These are phyloP conservation scores for Lagodon rhomboides DNA, from an alignment of 2,797 vertebrate genomes.

Conservation along the genomic window DNA sequence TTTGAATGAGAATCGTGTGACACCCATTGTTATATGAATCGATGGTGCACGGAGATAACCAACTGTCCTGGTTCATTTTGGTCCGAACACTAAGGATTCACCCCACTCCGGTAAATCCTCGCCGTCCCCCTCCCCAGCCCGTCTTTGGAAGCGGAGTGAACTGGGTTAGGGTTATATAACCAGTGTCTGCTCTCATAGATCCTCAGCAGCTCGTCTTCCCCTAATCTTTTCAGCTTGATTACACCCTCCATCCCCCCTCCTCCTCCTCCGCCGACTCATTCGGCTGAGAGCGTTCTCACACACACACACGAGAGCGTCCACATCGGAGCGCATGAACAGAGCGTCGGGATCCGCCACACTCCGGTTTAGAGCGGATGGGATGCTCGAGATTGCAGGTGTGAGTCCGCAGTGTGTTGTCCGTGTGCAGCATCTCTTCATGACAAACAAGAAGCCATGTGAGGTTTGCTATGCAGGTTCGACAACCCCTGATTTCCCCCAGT, in stretches of 20 bases:
- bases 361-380: constrained; percentile 79
- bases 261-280: constrained; percentile 69
- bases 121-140: constrained; percentile 44
- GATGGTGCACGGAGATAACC: constrained; percentile 20
- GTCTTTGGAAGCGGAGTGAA: constrained; percentile 68
- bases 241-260: constrained; percentile 70
- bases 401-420: constrained; percentile 25
- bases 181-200: constrained; percentile 81
- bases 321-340: constrained; percentile 38
- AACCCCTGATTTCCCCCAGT: neutral
- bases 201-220: constrained; percentile 80
- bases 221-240: constrained; percentile 87
- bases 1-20: constrained; percentile 25
- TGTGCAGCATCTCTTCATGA: constrained; percentile 31
- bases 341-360: constrained; percentile 67
- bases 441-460: constrained; percentile 25
- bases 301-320: constrained; percentile 58
- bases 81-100: constrained; percentile 53
- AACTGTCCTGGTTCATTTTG: constrained; percentile 34
- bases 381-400: constrained; percentile 61
- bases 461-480: constrained; percentile 6
- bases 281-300: constrained; percentile 58
- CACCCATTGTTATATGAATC: constrained; percentile 29
- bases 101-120: constrained; percentile 34
- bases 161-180: constrained; percentile 84